Evolutionary conservation across 2,113 vertebrate species (phyloP), one percentile per base, ranked within the genome.

Genomic region (Peromyscus polionotus): DNA sequence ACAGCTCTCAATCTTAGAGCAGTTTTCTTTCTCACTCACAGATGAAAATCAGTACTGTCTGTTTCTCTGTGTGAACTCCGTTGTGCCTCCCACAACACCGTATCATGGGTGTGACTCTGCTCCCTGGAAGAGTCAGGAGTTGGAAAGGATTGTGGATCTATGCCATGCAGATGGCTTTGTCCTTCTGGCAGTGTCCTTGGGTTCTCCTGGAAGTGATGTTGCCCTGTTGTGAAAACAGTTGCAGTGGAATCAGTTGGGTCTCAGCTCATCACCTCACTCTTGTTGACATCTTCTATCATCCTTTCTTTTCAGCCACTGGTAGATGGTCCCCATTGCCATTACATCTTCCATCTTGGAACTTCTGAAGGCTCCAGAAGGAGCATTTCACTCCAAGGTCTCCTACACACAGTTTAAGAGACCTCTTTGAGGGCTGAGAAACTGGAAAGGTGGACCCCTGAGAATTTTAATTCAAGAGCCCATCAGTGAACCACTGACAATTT

Each of bases 211-310:
- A 3, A 1, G 11, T 0, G 16, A 81, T 7, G 33, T 63, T 76
- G 6, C 26, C 3, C 19, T 1, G 6, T 4, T n/a, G 20, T 9
- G 11, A 75, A 28, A 57, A 48, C 39, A 81, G 59, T 83, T 59
- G 36, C 36, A 86, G 33, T 2, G 17, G 48, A 51, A 1, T 20
- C 4, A 42, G 17, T 63, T 54, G 3, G 10, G 51, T 63, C 16
- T 36, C 42, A 13, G 1, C 39, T 89, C 3, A 0, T 7, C 2
- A 1, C 28, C 36, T 16, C 13, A 22, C 1, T 2, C 1, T 72
- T 24, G 45, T 4, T 1, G 26, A 33, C n/a, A 48, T 54, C 22
- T 33, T 42, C 22, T 19, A 31, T 28, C 33, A 24, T 54, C 39
- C 9, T 54, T 54, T 2, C 5, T 20, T 39, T 76, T 0, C 1